Conservation (phyloP, 2,888 invertebrate genomes). For the Sphecodes monilicornis region DNA sequence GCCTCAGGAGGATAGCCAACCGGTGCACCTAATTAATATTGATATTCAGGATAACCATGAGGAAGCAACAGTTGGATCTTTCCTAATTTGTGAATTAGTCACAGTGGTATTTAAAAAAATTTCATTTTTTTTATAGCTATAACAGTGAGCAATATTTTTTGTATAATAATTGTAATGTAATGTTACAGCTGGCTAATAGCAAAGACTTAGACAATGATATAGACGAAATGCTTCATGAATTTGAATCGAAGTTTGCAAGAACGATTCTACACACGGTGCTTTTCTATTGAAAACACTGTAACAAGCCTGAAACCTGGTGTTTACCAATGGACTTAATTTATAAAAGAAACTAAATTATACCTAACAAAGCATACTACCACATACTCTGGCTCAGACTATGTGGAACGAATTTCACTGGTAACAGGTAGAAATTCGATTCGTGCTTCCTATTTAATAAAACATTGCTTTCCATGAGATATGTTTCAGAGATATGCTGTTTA, state of each 20-base stretch:
- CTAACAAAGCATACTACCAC: constrained; percentile 46
- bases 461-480: constrained; percentile 44
- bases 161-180: background rate
- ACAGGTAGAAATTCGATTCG: constrained; percentile 53
- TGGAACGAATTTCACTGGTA: constrained; percentile 50
- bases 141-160: background rate
- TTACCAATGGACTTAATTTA: constrained; percentile 56
- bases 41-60: constrained; percentile 99
- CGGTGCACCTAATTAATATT: constrained; percentile 98
- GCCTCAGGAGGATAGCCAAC: constrained; percentile 92
- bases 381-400: constrained; percentile 42
- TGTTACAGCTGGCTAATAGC: constrained; percentile 91
- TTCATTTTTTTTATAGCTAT: background rate
- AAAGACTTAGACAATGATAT: constrained; percentile 99
- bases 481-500: constrained; percentile 40
- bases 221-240: constrained; percentile 97
- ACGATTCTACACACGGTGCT: constrained; percentile 96
- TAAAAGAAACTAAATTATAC: constrained; percentile 63
- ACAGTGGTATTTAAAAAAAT: constrained; percentile 88
- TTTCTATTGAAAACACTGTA: constrained; percentile 91
- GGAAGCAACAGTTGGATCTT: constrained; percentile 99
- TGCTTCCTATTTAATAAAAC: constrained; percentile 69
- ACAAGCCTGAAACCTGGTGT: constrained; percentile 43
- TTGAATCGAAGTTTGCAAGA: constrained; percentile 94
- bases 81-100: constrained; percentile 98